A percentile compares a stretch with the other conserved stretches of the same genome.
These are phyloP conservation scores for Apamea crenata DNA, from an alignment of 2,888 invertebrate species.

Conservation along the genomic window DNA sequence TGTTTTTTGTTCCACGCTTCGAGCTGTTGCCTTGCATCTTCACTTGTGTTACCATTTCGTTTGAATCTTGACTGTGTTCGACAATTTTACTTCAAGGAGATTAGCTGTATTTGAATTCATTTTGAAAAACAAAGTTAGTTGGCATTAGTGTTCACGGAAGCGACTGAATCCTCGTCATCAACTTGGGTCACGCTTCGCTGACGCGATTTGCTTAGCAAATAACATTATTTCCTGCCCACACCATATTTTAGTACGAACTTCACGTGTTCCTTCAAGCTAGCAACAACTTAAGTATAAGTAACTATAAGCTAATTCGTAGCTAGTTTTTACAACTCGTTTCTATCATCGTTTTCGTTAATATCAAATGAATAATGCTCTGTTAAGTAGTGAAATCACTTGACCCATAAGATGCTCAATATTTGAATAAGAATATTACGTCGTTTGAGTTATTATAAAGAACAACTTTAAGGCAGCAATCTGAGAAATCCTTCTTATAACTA, in stretches of 20 bases:
- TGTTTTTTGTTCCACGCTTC: slow-evolving; percentile 78
- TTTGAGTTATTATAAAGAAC: neutral
- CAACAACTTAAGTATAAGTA: slow-evolving; percentile 44
- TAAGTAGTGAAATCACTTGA: slow-evolving; percentile 1
- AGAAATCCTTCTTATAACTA: neutral
- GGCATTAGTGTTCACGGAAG: slow-evolving; percentile 77
- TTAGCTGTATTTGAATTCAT: slow-evolving; percentile 47
- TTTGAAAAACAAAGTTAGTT: slow-evolving; percentile 64
- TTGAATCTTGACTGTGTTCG: slow-evolving; percentile 39
- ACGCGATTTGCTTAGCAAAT: slow-evolving; percentile 84
- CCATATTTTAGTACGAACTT: slow-evolving; percentile 62
- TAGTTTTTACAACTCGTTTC: slow-evolving; percentile 38
- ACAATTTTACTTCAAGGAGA: slow-evolving; percentile 36
- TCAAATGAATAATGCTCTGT: slow-evolving; percentile 23
- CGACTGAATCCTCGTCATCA: slow-evolving; percentile 73
- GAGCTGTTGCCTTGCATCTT: slow-evolving; percentile 71
- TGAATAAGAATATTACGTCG: slow-evolving; percentile 1
- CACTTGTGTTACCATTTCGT: slow-evolving; percentile 69
- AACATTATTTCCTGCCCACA: slow-evolving; percentile 76
- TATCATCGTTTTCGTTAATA: slow-evolving; percentile 46
- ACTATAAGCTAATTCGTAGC: slow-evolving; percentile 27
- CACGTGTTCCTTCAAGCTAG: slow-evolving; percentile 63
- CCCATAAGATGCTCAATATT: neutral
- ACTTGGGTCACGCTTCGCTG: slow-evolving; percentile 80
- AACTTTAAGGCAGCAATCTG: neutral